Base-by-base conservation (phyloP, 2,113 vertebrate genomes). In the Syngnathus scovelli region DNA sequence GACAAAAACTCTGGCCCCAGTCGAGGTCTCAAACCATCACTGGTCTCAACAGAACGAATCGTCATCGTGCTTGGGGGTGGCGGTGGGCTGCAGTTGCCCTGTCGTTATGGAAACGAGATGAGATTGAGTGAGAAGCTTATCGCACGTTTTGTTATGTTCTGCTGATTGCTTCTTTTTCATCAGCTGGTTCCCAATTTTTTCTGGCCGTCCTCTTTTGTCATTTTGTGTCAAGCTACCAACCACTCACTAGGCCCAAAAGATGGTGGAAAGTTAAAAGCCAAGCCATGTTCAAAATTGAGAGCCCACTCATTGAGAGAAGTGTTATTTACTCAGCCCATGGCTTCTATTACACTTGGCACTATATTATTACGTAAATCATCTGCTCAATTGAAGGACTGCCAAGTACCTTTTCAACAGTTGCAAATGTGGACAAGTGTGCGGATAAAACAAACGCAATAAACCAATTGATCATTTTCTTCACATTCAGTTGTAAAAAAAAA, bases 101-200 rank as follows among this genome's bases (percentile, higher is more conserved):
- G 88, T 91, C 87, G 87, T 89, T 89, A 90, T 90, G 88, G 90
- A 88, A 90, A 90, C 86, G 67, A 77, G 81, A 83, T 81, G 73
- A 78, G 75, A 84, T 77, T 64, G 67, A 69, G 51, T 82, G 81
- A 74, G 76, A 82, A 75, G 76, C 75, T 86, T 87, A 72, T 85
- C 81, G 80, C 82, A 79, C 72, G 75, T 77, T 33, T 33, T 33
- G 27, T 33, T 33, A 33, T 36, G 65, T 41, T 46, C 21, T 48
- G 11, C 13, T 15, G 33, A 16, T 10, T 6, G 12, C 56, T 23
- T 63, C 49, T 5, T 6, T 7, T 27, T 44, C 12, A 12, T 43
- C 10, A 43, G 27, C 27, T 33, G 27, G 27, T 33, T 33, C 27
- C 27, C 27, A 33, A 33, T 33, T 33, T 33, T 33, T 33, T 33